Percentiles rank a stretch among this genome's conserved stretches.
phyloP scores from a whole-genome alignment of 2,888 invertebrate genomes.

The Coelinius sp. region DNA sequence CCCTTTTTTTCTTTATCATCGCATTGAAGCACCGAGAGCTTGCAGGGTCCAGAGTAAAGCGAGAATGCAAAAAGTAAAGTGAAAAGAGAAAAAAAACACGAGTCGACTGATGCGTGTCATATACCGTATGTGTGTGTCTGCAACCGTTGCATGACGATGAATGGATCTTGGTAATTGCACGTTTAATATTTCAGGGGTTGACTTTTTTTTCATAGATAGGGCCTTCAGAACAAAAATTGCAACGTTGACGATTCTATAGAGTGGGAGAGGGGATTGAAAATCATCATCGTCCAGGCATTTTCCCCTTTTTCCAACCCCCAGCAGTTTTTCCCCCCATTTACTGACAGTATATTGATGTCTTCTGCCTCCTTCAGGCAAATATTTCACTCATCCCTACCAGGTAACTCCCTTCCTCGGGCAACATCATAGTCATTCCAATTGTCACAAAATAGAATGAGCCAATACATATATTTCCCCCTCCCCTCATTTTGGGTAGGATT shows the following conservation, averaged over 20 bases:
- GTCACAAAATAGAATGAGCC: neutral
- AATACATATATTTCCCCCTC: neutral
- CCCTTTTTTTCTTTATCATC: slow-evolving; percentile 56
- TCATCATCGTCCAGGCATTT: slow-evolving; percentile 8
- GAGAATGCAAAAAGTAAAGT: slow-evolving; percentile 13
- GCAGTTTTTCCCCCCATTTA: slow-evolving; percentile 43
- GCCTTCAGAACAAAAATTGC: slow-evolving; percentile 55
- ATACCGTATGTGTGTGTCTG: slow-evolving; percentile 29
- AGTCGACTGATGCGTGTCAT: slow-evolving; percentile 41
- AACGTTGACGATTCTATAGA: slow-evolving; percentile 59
- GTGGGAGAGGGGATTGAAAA: slow-evolving; percentile 26
- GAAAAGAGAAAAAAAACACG: slow-evolving; percentile 18
- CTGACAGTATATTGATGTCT: neutral
- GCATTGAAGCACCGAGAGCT: slow-evolving; percentile 59
- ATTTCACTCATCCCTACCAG: slow-evolving; percentile 4
- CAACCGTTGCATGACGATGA: slow-evolving; percentile 64
- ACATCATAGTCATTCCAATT: neutral
- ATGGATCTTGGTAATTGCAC: slow-evolving; percentile 69
- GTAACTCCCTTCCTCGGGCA: too few relatives aligned
- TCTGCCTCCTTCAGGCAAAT: neutral
- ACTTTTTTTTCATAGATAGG: slow-evolving; percentile 58
- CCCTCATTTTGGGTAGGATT: slow-evolving; percentile 2
- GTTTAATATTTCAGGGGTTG: slow-evolving; percentile 69
- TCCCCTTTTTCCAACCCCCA: slow-evolving; percentile 45
- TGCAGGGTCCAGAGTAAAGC: slow-evolving; percentile 45